Base-by-base conservation (phyloP, 2,113 vertebrate genomes). In the Dromaius novaehollandiae region DNA sequence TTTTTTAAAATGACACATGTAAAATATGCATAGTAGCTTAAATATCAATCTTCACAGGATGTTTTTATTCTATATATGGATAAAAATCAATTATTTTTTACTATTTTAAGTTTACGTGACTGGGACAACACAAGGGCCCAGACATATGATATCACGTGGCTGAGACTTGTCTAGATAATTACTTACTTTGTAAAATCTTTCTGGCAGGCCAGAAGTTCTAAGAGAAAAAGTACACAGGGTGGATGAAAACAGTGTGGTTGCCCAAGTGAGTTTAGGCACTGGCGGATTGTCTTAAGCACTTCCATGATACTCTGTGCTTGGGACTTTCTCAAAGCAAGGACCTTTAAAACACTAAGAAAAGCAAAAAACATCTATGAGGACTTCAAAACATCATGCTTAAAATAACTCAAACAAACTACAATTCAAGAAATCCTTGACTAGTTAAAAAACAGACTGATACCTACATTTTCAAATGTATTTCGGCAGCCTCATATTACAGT, bases 151-250 rank as follows among this genome's bases (percentile, higher is more conserved):
- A 82, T 13, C 51, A 63, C 5, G 20, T 2, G 13, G 55, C 18
- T 80, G 61, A 58, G 51, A 68, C n/a, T 58, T 77, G 9, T 24
- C 21, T 26, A 40, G 58, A 34, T 14, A 38, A 55, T n/a, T 12
- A 96, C 97, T 95, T 98, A 99, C 99, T 99, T 99, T 64, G 99
- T 99, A 93, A 99, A 99, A 90, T 99, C 99, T 91, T 99, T 99
- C 98, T 99, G 99, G 91, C 99, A 99, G 44, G 99, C 98, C 44
- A 99, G 98, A 83, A 99, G 98, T 89, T 99, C 99, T 87, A 99
- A 97, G 6, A 99, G 98, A 76, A 99, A 99, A 87, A 99, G 98
- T 14, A 99, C 98, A 95, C 98, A 99, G 0, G 99, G 98, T 0
- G 99, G 98, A 76, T 99, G 98, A 95, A 99, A 99, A 93, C 99